These are phyloP conservation scores for Hirtodrosophila trivittata DNA, from an alignment of 2,888 invertebrate genomes.

Conservation along the genomic window DNA sequence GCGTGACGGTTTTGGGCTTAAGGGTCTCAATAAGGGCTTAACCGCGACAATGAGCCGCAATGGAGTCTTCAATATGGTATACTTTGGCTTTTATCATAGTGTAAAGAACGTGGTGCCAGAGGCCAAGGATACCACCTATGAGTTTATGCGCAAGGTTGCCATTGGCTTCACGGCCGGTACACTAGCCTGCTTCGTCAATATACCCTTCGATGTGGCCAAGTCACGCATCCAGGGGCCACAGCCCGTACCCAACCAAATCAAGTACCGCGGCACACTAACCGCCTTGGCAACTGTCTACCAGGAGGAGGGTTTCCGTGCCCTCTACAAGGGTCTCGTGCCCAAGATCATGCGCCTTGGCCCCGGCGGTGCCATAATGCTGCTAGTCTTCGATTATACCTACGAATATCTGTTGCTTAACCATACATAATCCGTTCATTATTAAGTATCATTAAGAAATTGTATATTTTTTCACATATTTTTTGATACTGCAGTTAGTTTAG, in stretches of 20 bases:
- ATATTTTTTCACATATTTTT: no score
- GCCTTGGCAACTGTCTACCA: slow-evolving; percentile 90
- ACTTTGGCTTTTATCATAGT: slow-evolving; percentile 97
- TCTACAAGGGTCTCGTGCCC: slow-evolving; percentile 96
- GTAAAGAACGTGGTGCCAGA: slow-evolving; percentile 90
- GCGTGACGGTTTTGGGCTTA: slow-evolving; percentile 90
- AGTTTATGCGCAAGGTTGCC: slow-evolving; percentile 90
- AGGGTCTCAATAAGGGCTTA: slow-evolving; percentile 93
- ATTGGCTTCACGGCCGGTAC: slow-evolving; percentile 95
- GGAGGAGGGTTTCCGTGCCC: slow-evolving; percentile 94
- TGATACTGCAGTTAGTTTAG: no score
- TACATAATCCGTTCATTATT: slow-evolving; percentile 19
- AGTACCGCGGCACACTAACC: slow-evolving; percentile 90
- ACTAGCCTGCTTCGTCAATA: slow-evolving; percentile 93
- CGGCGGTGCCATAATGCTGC: slow-evolving; percentile 97
- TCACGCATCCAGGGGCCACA: slow-evolving; percentile 97
- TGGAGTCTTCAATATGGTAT: slow-evolving; percentile 96
- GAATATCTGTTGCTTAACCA: slow-evolving; percentile 85
- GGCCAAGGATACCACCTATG: slow-evolving; percentile 87
- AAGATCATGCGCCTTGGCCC: slow-evolving; percentile 96
- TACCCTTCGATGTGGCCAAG: slow-evolving; percentile 98
- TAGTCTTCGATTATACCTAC: slow-evolving; percentile 95
- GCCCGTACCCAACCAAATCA: slow-evolving; percentile 88
- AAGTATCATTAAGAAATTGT: background rate
- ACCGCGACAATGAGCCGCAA: slow-evolving; percentile 95